These are phyloP conservation scores for Allobates femoralis DNA, from an alignment of 2,797 vertebrate species.

Conservation along the genomic window DNA sequence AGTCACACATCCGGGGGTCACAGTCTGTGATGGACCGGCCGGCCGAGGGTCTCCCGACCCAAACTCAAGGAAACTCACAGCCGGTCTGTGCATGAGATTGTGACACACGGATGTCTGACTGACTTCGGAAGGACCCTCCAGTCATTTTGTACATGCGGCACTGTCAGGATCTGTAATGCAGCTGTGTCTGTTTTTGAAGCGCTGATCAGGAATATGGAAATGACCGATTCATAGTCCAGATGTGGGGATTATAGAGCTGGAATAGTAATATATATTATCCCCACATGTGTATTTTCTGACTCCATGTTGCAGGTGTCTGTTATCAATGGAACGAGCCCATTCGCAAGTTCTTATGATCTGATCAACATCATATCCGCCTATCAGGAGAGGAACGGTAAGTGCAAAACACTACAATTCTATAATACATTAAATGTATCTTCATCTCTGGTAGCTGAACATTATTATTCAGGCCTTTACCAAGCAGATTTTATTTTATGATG, in stretches of 20 bases:
- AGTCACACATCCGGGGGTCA: no score
- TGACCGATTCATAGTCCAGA: background rate
- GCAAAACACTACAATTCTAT: background rate
- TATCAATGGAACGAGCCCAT: slow-evolving; percentile 88
- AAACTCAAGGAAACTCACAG: no score
- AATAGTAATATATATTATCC: background rate
- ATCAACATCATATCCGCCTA: slow-evolving; percentile 83
- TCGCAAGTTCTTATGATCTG: slow-evolving; percentile 87
- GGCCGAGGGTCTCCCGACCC: no score
- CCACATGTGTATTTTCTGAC: background rate
- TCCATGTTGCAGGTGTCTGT: slow-evolving; percentile 72
- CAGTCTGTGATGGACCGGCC: no score
- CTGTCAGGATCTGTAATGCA: background rate
- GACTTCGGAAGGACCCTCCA: no score
- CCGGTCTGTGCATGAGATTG: no score
- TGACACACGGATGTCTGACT: no score
- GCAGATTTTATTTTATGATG: background rate
- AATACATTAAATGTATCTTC: no score
- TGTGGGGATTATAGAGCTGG: background rate
- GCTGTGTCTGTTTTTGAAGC: background rate
- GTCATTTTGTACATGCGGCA: no score
- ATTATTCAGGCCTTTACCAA: background rate
- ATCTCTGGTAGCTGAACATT: background rate
- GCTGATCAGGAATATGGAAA: background rate
- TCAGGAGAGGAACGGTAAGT: slow-evolving; percentile 89